Evolutionary conservation across 2,113 vertebrate genomes (phyloP).

Genomic region (Ptyas mucosa): DNA sequence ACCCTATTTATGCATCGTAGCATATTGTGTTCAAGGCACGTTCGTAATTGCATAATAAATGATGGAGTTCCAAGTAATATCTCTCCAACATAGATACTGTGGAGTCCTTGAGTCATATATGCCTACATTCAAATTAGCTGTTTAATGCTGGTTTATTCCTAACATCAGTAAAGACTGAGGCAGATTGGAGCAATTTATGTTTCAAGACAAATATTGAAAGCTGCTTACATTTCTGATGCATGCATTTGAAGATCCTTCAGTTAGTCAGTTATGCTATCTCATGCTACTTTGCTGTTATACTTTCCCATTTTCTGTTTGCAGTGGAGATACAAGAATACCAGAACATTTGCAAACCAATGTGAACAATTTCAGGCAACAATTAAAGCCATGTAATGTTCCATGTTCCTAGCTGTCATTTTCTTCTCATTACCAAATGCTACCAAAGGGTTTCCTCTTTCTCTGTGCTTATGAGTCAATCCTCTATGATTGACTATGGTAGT

Average conservation of each 20-base stretch:
- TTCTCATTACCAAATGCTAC: not conserved
- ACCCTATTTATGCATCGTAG: not conserved
- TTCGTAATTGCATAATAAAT: not conserved
- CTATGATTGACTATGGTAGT: not conserved
- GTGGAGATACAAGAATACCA: not conserved
- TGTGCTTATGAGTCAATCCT: not conserved
- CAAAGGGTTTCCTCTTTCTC: not conserved
- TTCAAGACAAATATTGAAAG: not conserved
- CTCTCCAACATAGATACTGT: not conserved
- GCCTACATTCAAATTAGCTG: not conserved
- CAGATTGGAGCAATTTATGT: not conserved
- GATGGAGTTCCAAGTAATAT: not conserved
- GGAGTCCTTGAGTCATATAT: not conserved
- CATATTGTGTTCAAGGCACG: not conserved
- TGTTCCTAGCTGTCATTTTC: not conserved
- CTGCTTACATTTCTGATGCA: not conserved
- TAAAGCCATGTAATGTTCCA: not conserved
- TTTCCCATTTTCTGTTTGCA: not conserved
- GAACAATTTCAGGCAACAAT: not conserved
- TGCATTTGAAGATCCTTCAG: not conserved
- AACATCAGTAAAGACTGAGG: not conserved
- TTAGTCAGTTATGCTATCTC: not conserved
- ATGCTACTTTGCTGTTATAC: not conserved
- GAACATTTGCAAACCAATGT: not conserved
- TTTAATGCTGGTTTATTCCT: not conserved